These are phyloP conservation scores for Drosophila littoralis DNA, from an alignment of 1,140 invertebrate species.

Conservation along the genomic window DNA sequence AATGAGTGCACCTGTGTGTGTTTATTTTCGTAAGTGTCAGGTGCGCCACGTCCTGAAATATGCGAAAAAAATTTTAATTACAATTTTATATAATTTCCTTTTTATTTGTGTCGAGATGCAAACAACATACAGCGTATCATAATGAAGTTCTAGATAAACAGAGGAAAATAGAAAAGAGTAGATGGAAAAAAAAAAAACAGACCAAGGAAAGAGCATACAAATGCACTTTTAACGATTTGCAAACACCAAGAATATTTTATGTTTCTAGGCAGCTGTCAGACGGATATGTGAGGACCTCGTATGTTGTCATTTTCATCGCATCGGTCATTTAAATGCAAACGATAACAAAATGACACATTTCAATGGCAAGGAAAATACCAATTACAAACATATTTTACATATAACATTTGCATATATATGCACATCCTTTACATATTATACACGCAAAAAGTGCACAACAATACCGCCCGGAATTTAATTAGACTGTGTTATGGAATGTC, in stretches of 20 bases:
- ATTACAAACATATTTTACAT: slow-evolving; percentile 48
- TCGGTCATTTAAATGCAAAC: slow-evolving; percentile 46
- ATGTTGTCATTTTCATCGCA: slow-evolving; percentile 16
- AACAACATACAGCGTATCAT: slow-evolving; percentile 42
- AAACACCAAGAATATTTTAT: slow-evolving; percentile 17
- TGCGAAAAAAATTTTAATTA: slow-evolving; percentile 75
- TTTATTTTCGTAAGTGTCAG: slow-evolving; percentile 39
- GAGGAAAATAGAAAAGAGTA: slow-evolving; percentile 3
- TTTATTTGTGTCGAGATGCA: slow-evolving; percentile 12
- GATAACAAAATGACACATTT: slow-evolving; percentile 62
- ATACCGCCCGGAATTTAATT: slow-evolving; percentile 51
- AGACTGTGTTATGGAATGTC: slow-evolving; percentile 28
- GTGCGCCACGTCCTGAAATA: slow-evolving; percentile 49
- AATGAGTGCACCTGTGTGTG: slow-evolving; percentile 39
- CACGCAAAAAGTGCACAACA: slow-evolving; percentile 6
- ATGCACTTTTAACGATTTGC: slow-evolving; percentile 41
- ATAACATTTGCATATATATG: not conserved
- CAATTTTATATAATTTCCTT: slow-evolving; percentile 46
- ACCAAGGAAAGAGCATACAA: not conserved
- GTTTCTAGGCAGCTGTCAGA: slow-evolving; percentile 36
- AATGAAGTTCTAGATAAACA: slow-evolving; percentile 24
- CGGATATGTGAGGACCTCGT: slow-evolving; percentile 8
- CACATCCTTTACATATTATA: not conserved
- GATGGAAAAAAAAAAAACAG: not conserved
- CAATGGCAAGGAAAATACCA: slow-evolving; percentile 65